Evolutionary conservation across 2,888 invertebrate genomes (phyloP).

Genomic region (Odontomyia ornata): DNA sequence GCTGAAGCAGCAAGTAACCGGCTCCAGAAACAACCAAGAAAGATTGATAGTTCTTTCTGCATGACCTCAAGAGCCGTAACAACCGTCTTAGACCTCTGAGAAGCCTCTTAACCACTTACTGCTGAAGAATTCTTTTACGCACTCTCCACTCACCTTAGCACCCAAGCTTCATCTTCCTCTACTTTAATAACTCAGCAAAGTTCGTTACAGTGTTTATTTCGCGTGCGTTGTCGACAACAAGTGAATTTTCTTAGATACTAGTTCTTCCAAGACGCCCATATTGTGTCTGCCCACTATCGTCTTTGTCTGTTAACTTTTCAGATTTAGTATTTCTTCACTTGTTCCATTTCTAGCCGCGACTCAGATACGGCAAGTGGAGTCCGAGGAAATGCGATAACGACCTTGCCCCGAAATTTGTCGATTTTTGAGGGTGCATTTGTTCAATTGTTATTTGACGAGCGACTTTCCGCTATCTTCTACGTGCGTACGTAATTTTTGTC

Average conservation of each 20-base stretch:
- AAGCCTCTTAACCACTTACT: too few relatives aligned
- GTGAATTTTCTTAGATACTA: slow-evolving; percentile 19
- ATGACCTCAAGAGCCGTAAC: too few relatives aligned
- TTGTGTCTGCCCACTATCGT: slow-evolving; percentile 1
- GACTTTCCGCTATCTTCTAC: too few relatives aligned
- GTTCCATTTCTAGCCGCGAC: background rate
- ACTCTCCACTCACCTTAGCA: background rate
- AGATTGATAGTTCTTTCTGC: too few relatives aligned
- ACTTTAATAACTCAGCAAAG: background rate
- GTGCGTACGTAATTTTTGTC: too few relatives aligned
- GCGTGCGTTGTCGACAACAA: background rate
- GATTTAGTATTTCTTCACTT: background rate
- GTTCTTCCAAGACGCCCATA: background rate
- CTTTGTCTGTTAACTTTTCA: background rate
- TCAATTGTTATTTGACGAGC: too few relatives aligned
- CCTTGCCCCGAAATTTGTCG: slow-evolving; percentile 5
- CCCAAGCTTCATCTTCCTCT: background rate
- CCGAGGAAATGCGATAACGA: background rate
- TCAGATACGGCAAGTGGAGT: background rate
- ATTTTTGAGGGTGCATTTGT: background rate
- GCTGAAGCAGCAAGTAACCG: too few relatives aligned
- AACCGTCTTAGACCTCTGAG: too few relatives aligned
- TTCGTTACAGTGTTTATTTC: too few relatives aligned
- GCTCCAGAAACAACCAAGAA: too few relatives aligned
- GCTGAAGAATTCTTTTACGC: background rate